phyloP scores from a whole-genome alignment of 2,113 vertebrate genomes.

The Myrmecobius fasciatus region DNA sequence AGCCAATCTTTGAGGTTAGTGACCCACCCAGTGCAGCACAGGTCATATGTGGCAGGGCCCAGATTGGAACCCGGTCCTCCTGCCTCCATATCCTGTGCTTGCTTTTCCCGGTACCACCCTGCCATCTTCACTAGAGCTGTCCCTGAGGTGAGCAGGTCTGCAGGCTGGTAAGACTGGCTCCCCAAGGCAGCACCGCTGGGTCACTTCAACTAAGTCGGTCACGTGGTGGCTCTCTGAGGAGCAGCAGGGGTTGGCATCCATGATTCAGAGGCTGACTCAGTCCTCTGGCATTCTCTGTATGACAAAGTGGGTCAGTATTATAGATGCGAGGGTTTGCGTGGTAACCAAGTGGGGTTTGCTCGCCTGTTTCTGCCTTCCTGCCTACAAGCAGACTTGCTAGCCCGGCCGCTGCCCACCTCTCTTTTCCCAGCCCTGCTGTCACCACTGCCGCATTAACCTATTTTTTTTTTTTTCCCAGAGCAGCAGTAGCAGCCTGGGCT shows the following conservation, averaged over 20 bases:
- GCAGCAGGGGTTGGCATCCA: not conserved
- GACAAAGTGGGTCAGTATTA: conserved; percentile 28
- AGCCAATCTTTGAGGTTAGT: not conserved
- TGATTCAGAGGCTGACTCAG: not conserved
- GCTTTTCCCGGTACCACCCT: not conserved
- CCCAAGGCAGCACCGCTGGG: not conserved
- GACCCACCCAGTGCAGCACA: not conserved
- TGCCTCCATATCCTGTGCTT: not conserved
- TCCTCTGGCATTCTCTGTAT: not conserved
- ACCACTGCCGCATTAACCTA: not conserved
- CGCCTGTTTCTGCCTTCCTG: not conserved
- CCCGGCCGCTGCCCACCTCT: not conserved
- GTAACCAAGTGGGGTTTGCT: not conserved
- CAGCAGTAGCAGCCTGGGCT: not conserved
- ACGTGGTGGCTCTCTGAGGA: not conserved
- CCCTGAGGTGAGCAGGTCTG: not conserved
- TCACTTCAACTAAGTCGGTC: not conserved
- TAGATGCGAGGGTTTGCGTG: not conserved
- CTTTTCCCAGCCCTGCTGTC: not conserved
- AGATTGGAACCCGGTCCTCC: no score
- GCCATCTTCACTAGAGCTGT: not conserved
- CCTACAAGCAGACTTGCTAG: not conserved
- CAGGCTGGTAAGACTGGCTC: not conserved
- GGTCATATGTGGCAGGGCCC: not conserved
- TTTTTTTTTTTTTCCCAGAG: not conserved